These are phyloP conservation scores for Drosophila santomea DNA, from an alignment of 1,140 invertebrate genomes.

Conservation along the genomic window DNA sequence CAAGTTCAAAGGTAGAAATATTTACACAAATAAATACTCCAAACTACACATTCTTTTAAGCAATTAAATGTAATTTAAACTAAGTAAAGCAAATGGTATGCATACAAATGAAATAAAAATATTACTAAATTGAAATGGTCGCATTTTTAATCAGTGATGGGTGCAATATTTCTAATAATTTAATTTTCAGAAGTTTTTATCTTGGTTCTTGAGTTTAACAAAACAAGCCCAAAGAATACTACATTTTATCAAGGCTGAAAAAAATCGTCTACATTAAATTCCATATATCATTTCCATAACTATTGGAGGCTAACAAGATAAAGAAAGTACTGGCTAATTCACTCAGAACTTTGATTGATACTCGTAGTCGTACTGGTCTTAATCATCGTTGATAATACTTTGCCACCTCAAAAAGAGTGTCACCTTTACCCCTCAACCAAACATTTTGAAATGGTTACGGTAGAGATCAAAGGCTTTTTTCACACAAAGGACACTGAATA, in stretches of 20 bases:
- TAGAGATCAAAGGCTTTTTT: constrained; percentile 60
- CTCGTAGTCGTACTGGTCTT: neutral
- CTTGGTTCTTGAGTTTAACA: neutral
- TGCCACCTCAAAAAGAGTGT: constrained; percentile 26
- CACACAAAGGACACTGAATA: constrained; percentile 56
- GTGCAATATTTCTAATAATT: neutral
- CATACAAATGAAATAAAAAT: constrained; percentile 36
- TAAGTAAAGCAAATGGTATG: constrained; percentile 24
- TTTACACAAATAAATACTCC: constrained; percentile 54
- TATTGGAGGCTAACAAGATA: neutral
- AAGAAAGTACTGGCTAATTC: neutral
- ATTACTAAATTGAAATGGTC: constrained; percentile 6
- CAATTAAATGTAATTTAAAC: constrained; percentile 31
- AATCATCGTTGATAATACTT: constrained; percentile 13
- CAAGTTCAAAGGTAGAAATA: constrained; percentile 75
- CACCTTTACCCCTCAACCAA: neutral
- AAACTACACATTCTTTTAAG: constrained; percentile 26
- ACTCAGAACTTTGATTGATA: too few species aligned
- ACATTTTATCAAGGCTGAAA: too few species aligned
- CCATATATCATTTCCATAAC: too few species aligned
- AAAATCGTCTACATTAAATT: too few species aligned
- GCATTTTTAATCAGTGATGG: neutral
- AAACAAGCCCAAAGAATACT: too few species aligned
- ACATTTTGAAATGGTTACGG: neutral
- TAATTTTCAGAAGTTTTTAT: neutral